A percentile compares a stretch with the other conserved stretches of the same genome.
Conservation (phyloP, 2,797 vertebrate species). For the Coregonus ussuriensis region DNA sequence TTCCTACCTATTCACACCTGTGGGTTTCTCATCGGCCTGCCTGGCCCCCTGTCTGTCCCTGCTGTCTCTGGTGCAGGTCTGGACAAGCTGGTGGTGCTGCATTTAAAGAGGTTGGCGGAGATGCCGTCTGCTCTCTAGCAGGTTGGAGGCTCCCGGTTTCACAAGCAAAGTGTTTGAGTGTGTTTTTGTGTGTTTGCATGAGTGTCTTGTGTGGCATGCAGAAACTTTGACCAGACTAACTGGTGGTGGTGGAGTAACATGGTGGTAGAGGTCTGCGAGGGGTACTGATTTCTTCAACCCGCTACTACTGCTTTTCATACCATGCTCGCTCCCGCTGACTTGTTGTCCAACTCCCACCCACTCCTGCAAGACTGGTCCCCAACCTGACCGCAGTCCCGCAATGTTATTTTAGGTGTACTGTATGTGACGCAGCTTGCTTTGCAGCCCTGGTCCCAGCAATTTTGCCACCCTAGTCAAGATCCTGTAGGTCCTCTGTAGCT, state of each 20-base stretch:
- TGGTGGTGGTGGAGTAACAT: slow-evolving; percentile 13
- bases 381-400: too few relatives aligned
- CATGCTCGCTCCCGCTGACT: too few relatives aligned
- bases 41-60: slow-evolving; percentile 47
- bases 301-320: too few relatives aligned
- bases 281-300: too few relatives aligned
- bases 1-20: slow-evolving; percentile 53
- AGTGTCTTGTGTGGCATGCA: slow-evolving; percentile 39
- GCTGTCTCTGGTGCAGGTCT: slow-evolving; percentile 79
- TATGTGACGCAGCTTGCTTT: too few relatives aligned
- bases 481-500: too few relatives aligned
- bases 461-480: too few relatives aligned
- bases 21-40: slow-evolving; percentile 61
- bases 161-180: slow-evolving; percentile 2
- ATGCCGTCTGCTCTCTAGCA: slow-evolving; percentile 77
- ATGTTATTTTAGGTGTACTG: too few relatives aligned
- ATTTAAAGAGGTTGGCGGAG: slow-evolving; percentile 62
- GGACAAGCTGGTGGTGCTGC: slow-evolving; percentile 72
- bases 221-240: not conserved
- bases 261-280: not conserved
- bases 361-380: too few relatives aligned
- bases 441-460: too few relatives aligned
- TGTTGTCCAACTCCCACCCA: too few relatives aligned
- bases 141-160: slow-evolving; percentile 68
- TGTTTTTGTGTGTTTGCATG: not conserved